A percentile compares a stretch with the other conserved stretches of the same genome.
phyloP scores from a whole-genome alignment of 2,797 vertebrate genomes.

The Alosa sapidissima region DNA sequence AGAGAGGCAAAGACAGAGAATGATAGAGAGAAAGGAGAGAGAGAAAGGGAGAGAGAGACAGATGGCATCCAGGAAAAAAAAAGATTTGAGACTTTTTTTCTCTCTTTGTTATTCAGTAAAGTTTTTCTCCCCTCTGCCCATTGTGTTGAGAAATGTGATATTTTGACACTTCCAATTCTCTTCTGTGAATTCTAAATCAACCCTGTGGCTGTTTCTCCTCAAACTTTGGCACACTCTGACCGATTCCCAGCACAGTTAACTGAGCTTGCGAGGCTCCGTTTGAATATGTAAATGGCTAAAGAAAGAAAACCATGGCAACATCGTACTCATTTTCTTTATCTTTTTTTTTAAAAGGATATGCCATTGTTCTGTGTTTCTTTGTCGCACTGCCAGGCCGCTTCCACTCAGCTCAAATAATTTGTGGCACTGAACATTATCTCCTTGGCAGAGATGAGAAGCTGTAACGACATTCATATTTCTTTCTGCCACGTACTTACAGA shows the following conservation, averaged over 20 bases:
- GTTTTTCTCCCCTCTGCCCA: constrained; percentile 40
- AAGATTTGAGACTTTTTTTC: constrained; percentile 22
- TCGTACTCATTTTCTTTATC: constrained; percentile 50
- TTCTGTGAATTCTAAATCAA: constrained; percentile 46
- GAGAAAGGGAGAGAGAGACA: background rate
- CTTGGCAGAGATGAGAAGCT: constrained; percentile 59
- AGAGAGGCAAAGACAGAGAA: background rate
- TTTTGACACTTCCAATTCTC: constrained; percentile 52
- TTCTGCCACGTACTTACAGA: constrained; percentile 13
- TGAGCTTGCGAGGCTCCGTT: background rate
- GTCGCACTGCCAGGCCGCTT: constrained; percentile 30
- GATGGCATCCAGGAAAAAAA: constrained; percentile 2
- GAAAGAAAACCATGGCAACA: constrained; percentile 5
- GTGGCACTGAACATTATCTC: constrained; percentile 56
- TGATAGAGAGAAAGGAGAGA: background rate
- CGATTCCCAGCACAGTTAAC: constrained; percentile 12
- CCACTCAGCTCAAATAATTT: constrained; percentile 51
- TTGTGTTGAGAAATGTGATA: constrained; percentile 42
- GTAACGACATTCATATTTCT: constrained; percentile 51
- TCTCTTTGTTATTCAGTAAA: constrained; percentile 49
- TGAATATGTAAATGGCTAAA: constrained; percentile 17
- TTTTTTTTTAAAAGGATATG: constrained; percentile 27
- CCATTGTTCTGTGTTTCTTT: constrained; percentile 43
- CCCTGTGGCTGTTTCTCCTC: constrained; percentile 26
- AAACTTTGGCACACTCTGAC: constrained; percentile 23